A percentile compares a stretch with the other conserved stretches of the same genome.
phyloP scores from a whole-genome alignment of 2,797 vertebrate genomes.

The Cercopithecus hamlyni region DNA sequence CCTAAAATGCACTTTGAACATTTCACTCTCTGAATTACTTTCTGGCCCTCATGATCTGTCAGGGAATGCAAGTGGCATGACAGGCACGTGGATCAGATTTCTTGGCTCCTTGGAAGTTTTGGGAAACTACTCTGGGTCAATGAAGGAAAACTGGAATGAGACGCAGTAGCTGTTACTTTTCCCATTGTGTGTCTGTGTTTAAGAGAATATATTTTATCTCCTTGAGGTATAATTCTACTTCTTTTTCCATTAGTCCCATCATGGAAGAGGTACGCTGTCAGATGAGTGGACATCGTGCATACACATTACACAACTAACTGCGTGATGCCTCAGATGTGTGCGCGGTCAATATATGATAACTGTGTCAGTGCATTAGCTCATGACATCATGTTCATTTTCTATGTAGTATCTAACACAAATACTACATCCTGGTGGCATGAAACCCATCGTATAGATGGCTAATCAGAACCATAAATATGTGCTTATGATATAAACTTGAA shows the following conservation, averaged over 20 bases:
- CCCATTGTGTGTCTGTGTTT: background rate
- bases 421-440: background rate
- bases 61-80: background rate
- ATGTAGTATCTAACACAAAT: background rate
- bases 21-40: slow-evolving; percentile 31
- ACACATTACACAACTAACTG: background rate
- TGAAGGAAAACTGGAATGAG: background rate
- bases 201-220: background rate
- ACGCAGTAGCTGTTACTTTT: background rate
- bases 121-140: slow-evolving; percentile 34
- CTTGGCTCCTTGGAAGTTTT: background rate
- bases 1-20: slow-evolving; percentile 32
- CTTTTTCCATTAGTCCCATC: background rate
- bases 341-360: background rate
- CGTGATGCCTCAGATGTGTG: background rate
- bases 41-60: background rate
- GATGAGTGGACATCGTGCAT: background rate
- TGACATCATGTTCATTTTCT: background rate
- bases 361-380: background rate
- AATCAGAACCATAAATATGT: background rate
- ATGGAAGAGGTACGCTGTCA: background rate
- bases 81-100: background rate
- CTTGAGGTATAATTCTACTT: background rate
- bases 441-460: background rate
- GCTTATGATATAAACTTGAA: background rate